phyloP scores from a whole-genome alignment of 2,797 vertebrate species.

The Ammospiza maritima region DNA sequence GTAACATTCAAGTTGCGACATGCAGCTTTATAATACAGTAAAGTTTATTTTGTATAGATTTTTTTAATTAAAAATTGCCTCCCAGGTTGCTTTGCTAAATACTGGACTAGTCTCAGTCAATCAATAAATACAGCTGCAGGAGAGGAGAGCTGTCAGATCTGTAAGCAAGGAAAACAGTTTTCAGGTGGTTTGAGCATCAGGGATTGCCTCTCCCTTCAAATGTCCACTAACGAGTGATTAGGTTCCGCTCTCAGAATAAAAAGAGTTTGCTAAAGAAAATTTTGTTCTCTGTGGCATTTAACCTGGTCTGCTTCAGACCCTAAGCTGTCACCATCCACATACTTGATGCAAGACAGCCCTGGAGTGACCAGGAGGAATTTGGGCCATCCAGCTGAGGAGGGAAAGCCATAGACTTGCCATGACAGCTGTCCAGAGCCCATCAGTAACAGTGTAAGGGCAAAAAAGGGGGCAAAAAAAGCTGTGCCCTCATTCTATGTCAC shows the following conservation, averaged over 20 bases:
- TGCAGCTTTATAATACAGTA: neutral
- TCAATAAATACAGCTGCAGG: neutral
- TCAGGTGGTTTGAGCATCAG: neutral
- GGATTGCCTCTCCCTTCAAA: neutral
- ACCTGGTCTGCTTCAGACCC: neutral
- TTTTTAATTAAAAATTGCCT: neutral
- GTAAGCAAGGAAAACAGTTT: neutral
- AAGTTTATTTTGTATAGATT: neutral
- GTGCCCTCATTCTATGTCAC: neutral
- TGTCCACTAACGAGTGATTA: neutral
- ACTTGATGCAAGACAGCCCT: neutral
- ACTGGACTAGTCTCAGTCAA: neutral
- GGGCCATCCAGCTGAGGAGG: accelerated
- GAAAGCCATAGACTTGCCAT: neutral
- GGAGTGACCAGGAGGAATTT: neutral
- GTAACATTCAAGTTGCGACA: neutral
- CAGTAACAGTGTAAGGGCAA: neutral
- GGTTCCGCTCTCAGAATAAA: constrained; percentile 21
- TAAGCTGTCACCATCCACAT: neutral
- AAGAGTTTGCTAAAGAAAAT: neutral
- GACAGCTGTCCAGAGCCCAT: neutral
- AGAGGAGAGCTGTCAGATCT: neutral
- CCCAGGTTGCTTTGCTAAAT: neutral
- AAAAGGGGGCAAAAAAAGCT: neutral
- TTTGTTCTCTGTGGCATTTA: neutral